phyloP scores from a whole-genome alignment of 2,888 invertebrate genomes.

The Drosophila pseudotalamancana region DNA sequence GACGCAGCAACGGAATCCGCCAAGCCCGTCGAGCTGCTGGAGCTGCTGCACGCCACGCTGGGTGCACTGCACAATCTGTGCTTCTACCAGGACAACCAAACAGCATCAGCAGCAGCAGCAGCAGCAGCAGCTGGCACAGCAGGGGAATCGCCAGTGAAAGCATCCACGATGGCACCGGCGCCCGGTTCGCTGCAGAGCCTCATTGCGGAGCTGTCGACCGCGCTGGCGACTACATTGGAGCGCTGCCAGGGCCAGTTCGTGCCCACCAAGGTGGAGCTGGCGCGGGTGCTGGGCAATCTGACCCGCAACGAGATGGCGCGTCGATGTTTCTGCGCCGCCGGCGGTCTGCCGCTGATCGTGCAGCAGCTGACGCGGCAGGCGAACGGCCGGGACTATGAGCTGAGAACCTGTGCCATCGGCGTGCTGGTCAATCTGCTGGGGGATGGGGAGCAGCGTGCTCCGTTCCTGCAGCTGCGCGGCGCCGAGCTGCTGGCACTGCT shows the following conservation, averaged over 20 bases:
- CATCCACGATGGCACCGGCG: constrained; percentile 26
- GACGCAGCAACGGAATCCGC: constrained; percentile 7
- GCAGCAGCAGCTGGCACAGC: constrained; percentile 5
- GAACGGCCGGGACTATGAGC: constrained; percentile 86
- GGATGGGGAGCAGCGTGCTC: constrained; percentile 85
- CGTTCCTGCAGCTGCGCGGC: constrained; percentile 86
- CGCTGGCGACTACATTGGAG: constrained; percentile 74
- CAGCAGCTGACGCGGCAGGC: constrained; percentile 64
- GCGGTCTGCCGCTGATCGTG: constrained; percentile 87
- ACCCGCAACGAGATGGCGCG: constrained; percentile 89
- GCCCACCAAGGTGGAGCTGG: constrained; percentile 87
- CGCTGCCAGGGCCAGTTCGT: constrained; percentile 67
- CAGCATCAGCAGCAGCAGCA: constrained; percentile 72
- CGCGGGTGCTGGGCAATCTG: constrained; percentile 92
- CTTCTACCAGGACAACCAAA: constrained; percentile 87
- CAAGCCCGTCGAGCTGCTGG: constrained; percentile 86
- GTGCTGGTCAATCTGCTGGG: constrained; percentile 92
- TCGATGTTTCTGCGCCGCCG: constrained; percentile 88
- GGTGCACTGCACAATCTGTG: constrained; percentile 94
- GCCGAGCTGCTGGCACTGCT: constrained; percentile 86
- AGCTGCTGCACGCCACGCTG: constrained; percentile 90
- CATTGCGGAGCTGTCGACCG: constrained; percentile 74
- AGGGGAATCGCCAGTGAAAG: not conserved
- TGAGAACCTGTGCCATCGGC: constrained; percentile 91
- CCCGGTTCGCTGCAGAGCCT: constrained; percentile 79